A percentile compares a stretch with the other conserved stretches of the same genome.
phyloP scores from a whole-genome alignment of 2,888 invertebrate species.

The Flexamia atlantica region DNA sequence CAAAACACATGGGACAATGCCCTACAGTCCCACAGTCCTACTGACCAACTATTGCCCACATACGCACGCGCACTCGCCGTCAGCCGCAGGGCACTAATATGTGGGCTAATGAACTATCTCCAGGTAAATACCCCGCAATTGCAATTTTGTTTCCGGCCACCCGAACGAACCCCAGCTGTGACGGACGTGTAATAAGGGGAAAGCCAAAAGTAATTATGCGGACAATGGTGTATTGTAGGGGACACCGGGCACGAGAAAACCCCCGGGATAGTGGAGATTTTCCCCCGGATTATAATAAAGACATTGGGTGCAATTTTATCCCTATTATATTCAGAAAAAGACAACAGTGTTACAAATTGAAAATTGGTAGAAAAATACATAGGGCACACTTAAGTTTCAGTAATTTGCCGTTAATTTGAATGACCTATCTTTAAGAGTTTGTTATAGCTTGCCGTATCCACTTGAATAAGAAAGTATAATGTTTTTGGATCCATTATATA shows the following conservation, averaged over 20 bases:
- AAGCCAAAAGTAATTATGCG: constrained; percentile 25
- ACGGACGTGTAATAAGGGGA: constrained; percentile 20
- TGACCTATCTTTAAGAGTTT: too few relatives aligned
- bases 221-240: constrained; percentile 7
- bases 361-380: too few relatives aligned
- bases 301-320: neutral
- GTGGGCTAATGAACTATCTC: constrained; percentile 28
- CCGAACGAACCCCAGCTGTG: neutral
- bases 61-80: neutral
- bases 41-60: constrained; percentile 8
- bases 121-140: constrained; percentile 8
- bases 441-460: too few relatives aligned
- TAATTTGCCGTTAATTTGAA: too few relatives aligned
- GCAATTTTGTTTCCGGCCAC: constrained; percentile 39
- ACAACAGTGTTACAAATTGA: too few relatives aligned
- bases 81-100: neutral
- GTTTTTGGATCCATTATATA: too few relatives aligned
- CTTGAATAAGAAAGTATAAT: too few relatives aligned
- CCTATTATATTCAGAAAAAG: too few relatives aligned
- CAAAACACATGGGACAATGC: too few relatives aligned
- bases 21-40: constrained; percentile 6
- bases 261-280: neutral
- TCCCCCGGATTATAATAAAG: neutral
- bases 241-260: neutral
- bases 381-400: too few relatives aligned